These are phyloP conservation scores for Cheilosia vernalis DNA, from an alignment of 2,888 invertebrate genomes.

Conservation along the genomic window DNA sequence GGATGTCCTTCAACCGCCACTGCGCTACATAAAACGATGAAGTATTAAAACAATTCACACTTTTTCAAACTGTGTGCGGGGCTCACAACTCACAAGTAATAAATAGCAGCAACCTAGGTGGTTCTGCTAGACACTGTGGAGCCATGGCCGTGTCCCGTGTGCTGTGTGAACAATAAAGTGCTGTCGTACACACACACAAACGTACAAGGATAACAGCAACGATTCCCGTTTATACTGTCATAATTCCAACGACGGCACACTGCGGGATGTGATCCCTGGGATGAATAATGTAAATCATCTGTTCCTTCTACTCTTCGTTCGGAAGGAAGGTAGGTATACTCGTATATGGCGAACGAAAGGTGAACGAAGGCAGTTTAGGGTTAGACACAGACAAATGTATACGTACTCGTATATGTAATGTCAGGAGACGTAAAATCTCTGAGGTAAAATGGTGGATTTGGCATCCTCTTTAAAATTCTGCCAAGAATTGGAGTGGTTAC, in stretches of 20 bases:
- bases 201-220: constrained; percentile 53
- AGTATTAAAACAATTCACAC: constrained; percentile 82
- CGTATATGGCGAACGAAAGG: constrained; percentile 28
- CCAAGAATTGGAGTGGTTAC: constrained; percentile 21
- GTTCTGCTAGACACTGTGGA: constrained; percentile 37
- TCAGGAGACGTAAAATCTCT: not conserved
- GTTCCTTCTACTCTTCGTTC: constrained; percentile 1
- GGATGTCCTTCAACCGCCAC: constrained; percentile 47
- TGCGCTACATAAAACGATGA: constrained; percentile 38
- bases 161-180: constrained; percentile 4
- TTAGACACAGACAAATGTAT: constrained; percentile 36
- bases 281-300: constrained; percentile 66
- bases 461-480: constrained; percentile 45
- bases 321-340: not conserved
- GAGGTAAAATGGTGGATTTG: constrained; percentile 42
- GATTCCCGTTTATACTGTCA: constrained; percentile 68
- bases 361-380: constrained; percentile 66
- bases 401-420: not conserved
- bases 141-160: constrained; percentile 22
- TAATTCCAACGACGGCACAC: constrained; percentile 66
- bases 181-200: not conserved
- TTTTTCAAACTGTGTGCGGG: constrained; percentile 76
- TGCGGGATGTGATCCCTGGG: constrained; percentile 69
- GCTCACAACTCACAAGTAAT: constrained; percentile 37
- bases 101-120: constrained; percentile 28